phyloP scores from a whole-genome alignment of 1,140 invertebrate species.

The Dryas iulia region DNA sequence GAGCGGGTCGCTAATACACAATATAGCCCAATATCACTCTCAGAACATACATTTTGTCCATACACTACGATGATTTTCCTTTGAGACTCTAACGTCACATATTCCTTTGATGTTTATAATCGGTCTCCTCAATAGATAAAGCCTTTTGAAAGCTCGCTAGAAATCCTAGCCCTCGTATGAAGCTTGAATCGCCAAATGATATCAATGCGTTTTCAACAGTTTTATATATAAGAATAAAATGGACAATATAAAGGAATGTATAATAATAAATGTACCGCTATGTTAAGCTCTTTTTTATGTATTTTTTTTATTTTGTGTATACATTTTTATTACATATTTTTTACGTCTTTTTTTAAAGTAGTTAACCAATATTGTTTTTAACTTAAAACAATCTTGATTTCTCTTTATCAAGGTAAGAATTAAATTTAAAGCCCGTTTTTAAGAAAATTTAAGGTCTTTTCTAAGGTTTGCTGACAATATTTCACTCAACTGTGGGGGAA shows the following conservation, averaged over 20 bases:
- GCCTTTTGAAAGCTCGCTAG: not conserved
- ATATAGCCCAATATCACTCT: not conserved
- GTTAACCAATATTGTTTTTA: too few species aligned
- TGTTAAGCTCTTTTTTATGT: not conserved
- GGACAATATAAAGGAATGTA: not conserved
- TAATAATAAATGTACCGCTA: not conserved
- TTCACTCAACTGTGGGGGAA: too few species aligned
- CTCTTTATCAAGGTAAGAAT: too few species aligned
- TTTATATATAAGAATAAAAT: too few species aligned
- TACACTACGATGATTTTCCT: not conserved
- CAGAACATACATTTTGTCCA: not conserved
- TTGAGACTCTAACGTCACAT: not conserved
- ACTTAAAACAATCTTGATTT: too few species aligned
- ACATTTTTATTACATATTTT: too few species aligned
- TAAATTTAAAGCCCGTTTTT: too few species aligned
- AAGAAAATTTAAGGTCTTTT: too few species aligned
- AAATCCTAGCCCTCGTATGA: not conserved
- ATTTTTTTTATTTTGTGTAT: not conserved
- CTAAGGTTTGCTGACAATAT: too few species aligned
- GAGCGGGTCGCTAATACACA: too few species aligned
- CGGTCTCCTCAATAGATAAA: constrained; percentile 4
- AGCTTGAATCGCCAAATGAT: not conserved
- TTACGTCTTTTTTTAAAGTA: too few species aligned
- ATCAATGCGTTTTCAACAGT: too few species aligned
- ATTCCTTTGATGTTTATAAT: constrained; percentile 10